Base-by-base conservation (phyloP, 2,888 invertebrate genomes). In the Phymatocera aterrima region DNA sequence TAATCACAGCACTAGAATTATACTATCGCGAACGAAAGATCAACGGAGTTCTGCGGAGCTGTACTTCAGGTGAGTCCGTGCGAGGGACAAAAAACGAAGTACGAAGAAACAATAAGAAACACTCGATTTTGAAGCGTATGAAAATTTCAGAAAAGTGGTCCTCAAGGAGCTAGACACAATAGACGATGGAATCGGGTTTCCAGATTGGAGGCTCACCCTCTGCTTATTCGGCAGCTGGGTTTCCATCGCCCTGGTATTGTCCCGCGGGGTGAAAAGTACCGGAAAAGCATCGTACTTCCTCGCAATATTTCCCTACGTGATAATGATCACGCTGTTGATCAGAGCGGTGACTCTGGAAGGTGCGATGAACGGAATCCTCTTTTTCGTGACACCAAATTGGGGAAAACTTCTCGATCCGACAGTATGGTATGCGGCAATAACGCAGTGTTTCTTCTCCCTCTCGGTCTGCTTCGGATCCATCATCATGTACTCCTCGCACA, bases 261-360 rank as follows among this genome's bases (percentile, higher is more conserved):
- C 94, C 18, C 93, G 93, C 81, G 96, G 96, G 12, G 95, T 96
- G 0, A 94, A 94, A 89, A 95, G 95, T 85, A 94, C 96, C 0
- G 96, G 96, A 61, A 96, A 96, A 90, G 95, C 94, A 0, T 94
- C 97, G 0, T 98, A 97, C 90, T 96, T 98, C 90, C 94, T 97
- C n/a, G 97, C 97, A 0, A 90, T 97, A 2, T 97, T 97, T 88
- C 97, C 97, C 0, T 96, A 96, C 86, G 92, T 96, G 3, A 94
- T 97, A 74, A 93, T 97, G 90, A 91, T 96, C 79, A 93, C 94
- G 37, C 91, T 97, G 60, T 92, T 97, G n/a, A 93, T 96, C 74
- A 93, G 94, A 80, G 93, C 94, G 0, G 91, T 91, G 0, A 94
- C 93, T 0, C 86, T 95, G 72, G 94, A 94, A 0, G 97, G 97